A percentile compares a stretch with the other conserved stretches of the same genome.
Conservation (phyloP, 2,888 invertebrate genomes). For the Drosophila rubida region DNA sequence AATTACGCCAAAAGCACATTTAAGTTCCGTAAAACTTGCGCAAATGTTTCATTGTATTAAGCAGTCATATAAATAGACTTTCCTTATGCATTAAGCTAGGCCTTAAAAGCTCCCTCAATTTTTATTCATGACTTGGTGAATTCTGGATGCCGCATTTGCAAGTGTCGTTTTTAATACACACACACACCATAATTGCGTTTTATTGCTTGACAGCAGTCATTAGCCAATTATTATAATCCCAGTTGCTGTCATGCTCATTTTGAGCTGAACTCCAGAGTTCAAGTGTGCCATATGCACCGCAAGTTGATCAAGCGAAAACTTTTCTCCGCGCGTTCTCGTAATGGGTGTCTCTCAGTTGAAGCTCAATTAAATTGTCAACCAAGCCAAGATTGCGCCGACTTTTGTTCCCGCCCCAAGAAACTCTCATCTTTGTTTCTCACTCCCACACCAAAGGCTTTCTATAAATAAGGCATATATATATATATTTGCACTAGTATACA, state of each 20-base stretch:
- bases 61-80: too few relatives aligned
- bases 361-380: slow-evolving; percentile 27
- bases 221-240: slow-evolving; percentile 3
- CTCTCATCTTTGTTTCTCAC: slow-evolving; percentile 29
- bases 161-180: neutral
- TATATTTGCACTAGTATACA: slow-evolving; percentile 15
- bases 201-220: slow-evolving; percentile 2
- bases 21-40: neutral
- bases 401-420: slow-evolving; percentile 28
- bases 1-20: neutral
- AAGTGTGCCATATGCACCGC: slow-evolving; percentile 1
- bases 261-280: neutral
- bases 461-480: slow-evolving; percentile 17
- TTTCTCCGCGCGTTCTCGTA: slow-evolving; percentile 2
- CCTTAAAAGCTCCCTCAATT: neutral
- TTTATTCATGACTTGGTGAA: neutral
- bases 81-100: too few relatives aligned
- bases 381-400: slow-evolving; percentile 8
- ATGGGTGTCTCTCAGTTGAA: slow-evolving; percentile 6
- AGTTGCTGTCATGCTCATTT: slow-evolving; percentile 3
- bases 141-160: neutral
- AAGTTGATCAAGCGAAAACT: slow-evolving; percentile 9
- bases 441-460: slow-evolving; percentile 25
- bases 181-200: neutral
- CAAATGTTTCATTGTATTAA: too few relatives aligned